Percentiles rank a stretch among this genome's conserved stretches.
Evolutionary conservation across 2,888 invertebrate genomes (phyloP).

Genomic region (Yponomeuta plumbellus): DNA sequence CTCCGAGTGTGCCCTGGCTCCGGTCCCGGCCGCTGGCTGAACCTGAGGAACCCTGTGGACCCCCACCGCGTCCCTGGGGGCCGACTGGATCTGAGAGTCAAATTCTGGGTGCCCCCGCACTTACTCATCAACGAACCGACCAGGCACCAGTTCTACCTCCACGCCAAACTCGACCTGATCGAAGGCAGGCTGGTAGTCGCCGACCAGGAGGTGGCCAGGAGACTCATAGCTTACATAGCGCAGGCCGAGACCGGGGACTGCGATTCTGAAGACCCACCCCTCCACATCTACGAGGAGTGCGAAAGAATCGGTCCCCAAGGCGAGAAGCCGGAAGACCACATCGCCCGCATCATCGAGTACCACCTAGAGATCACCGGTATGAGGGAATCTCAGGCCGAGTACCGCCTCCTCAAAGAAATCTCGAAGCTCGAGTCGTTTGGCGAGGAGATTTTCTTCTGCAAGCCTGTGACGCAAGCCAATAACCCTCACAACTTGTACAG

Average conservation of each 20-base stretch:
- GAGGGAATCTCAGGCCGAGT: slow-evolving; percentile 87
- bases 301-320: slow-evolving; percentile 78
- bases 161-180: slow-evolving; percentile 85
- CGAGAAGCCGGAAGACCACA: slow-evolving; percentile 78
- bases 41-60: slow-evolving; percentile 88
- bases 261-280: slow-evolving; percentile 77
- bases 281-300: slow-evolving; percentile 79
- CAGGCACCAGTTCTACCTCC: slow-evolving; percentile 90
- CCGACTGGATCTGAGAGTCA: slow-evolving; percentile 84
- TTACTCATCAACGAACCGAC: slow-evolving; percentile 89
- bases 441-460: slow-evolving; percentile 88
- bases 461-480: slow-evolving; percentile 73
- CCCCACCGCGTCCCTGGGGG: slow-evolving; percentile 82
- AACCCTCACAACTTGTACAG: slow-evolving; percentile 87
- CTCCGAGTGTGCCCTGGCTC: slow-evolving; percentile 77
- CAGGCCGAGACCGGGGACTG: slow-evolving; percentile 85
- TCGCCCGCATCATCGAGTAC: slow-evolving; percentile 78
- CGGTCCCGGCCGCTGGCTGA: slow-evolving; percentile 90
- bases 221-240: slow-evolving; percentile 85
- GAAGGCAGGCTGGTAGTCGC: slow-evolving; percentile 84
- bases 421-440: slow-evolving; percentile 88
- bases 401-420: slow-evolving; percentile 88
- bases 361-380: slow-evolving; percentile 80
- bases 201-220: slow-evolving; percentile 81
- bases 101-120: slow-evolving; percentile 95